Evolutionary conservation across 2,113 vertebrate genomes (phyloP).

Genomic region (Seriola quinqueradiata): DNA sequence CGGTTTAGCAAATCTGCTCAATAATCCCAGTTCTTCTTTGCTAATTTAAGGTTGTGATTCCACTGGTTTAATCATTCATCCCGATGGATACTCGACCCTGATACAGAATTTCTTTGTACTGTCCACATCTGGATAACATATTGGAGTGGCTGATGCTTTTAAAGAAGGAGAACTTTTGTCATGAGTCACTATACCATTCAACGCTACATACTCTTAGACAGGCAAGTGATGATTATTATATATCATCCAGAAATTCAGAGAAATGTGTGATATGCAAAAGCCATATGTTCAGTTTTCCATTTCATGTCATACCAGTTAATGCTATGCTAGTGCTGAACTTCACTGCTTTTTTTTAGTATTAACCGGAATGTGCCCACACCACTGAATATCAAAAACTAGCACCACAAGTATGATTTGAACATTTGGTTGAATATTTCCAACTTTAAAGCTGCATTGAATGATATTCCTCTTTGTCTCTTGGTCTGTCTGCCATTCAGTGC

Average conservation of each 20-base stretch:
- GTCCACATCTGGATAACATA: not conserved
- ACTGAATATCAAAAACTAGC: not conserved
- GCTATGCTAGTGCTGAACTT: not conserved
- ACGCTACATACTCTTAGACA: not conserved
- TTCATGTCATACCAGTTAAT: not conserved
- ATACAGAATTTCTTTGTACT: not conserved
- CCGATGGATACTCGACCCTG: not conserved
- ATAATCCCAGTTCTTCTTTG: conserved; percentile 34
- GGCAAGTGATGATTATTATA: no score
- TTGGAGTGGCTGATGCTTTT: not conserved
- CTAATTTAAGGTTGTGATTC: conserved; percentile 11
- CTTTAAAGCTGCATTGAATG: no score
- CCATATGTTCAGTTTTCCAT: not conserved
- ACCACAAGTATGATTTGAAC: not conserved
- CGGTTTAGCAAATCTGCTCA: conserved; percentile 26
- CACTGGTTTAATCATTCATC: not conserved
- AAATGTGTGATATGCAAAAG: not conserved
- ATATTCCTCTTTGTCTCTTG: no score
- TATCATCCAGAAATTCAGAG: not conserved
- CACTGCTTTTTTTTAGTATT: not conserved
- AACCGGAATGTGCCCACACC: not conserved
- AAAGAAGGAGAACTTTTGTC: not conserved
- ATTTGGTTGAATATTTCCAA: not conserved
- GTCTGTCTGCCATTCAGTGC: no score
- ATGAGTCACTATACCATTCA: not conserved